Percentiles rank a stretch among this genome's conserved stretches.
phyloP scores from a whole-genome alignment of 2,797 vertebrate species.

The Synaphobranchus kaupii region DNA sequence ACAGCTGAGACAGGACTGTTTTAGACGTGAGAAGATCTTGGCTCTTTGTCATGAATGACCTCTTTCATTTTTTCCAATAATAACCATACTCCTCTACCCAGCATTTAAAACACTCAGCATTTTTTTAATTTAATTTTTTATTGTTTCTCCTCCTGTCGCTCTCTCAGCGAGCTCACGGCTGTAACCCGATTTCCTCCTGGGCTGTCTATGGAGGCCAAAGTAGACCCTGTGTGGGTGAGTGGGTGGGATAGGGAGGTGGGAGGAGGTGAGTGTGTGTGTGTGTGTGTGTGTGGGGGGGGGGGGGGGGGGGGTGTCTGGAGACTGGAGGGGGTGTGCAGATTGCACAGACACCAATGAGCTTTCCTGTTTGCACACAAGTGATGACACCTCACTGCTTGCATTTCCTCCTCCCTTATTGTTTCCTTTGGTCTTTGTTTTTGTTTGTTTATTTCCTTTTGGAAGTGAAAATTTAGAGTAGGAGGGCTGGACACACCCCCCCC shows the following conservation, averaged over 20 bases:
- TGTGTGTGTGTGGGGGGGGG: conserved; percentile 50
- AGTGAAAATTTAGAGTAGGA: background rate
- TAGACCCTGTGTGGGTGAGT: conserved; percentile 50
- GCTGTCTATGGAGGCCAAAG: conserved; percentile 28
- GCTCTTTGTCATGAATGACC: conserved; percentile 75
- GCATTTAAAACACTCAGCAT: conserved; percentile 60
- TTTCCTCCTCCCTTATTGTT: conserved; percentile 18
- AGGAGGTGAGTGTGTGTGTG: conserved; percentile 26
- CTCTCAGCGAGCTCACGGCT: conserved; percentile 61
- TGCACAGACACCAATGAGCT: conserved; percentile 42
- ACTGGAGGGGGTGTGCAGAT: conserved; percentile 50
- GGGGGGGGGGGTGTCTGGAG: conserved; percentile 31
- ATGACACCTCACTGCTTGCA: conserved; percentile 41
- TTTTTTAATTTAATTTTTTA: conserved; percentile 49
- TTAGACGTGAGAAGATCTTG: conserved; percentile 77
- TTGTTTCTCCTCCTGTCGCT: conserved; percentile 67
- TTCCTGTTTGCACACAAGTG: conserved; percentile 44
- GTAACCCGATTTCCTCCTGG: conserved; percentile 60
- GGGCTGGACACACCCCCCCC: background rate
- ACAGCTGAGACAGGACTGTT: conserved; percentile 75
- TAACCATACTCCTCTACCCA: conserved; percentile 72
- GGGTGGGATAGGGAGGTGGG: conserved; percentile 33
- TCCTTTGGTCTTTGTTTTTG: conserved; percentile 36
- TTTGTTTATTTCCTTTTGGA: background rate
- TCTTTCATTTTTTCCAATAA: conserved; percentile 76